A percentile compares a stretch with the other conserved stretches of the same genome.
These are phyloP conservation scores for Drosophila eugracilis DNA, from an alignment of 1,140 invertebrate species.

Conservation along the genomic window DNA sequence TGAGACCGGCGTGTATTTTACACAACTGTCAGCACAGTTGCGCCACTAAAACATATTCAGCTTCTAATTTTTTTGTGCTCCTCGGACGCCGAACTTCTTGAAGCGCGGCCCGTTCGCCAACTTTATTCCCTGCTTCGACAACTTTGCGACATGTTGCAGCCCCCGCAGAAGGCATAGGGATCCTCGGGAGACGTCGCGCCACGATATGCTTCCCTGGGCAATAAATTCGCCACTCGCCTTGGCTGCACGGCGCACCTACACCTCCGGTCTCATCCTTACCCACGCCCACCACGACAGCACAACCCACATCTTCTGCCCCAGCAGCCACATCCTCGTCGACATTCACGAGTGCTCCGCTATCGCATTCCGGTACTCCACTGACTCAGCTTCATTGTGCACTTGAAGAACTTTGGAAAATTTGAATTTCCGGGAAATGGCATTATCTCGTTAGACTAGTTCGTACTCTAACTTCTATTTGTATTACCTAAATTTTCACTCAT, in stretches of 20 bases:
- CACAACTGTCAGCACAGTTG: conserved; percentile 76
- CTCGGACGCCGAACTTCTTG: conserved; percentile 54
- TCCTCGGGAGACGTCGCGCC: conserved; percentile 45
- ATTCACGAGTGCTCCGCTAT: conserved; percentile 14
- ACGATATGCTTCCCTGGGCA: conserved; percentile 80
- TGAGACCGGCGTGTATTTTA: conserved; percentile 77
- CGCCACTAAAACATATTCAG: conserved; percentile 77
- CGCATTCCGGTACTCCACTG: conserved; percentile 28
- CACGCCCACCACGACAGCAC: conserved; percentile 23
- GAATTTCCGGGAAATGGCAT: no score
- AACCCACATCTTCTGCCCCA: conserved; percentile 2
- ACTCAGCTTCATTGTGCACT: conserved; percentile 16
- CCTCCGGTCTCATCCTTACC: neutral
- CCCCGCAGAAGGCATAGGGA: conserved; percentile 24
- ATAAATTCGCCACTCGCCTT: conserved; percentile 67
- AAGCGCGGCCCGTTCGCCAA: conserved; percentile 44
- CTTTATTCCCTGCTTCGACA: conserved; percentile 65
- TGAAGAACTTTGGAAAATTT: neutral
- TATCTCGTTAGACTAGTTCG: no score
- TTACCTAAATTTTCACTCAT: no score
- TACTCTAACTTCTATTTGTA: no score
- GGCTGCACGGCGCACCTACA: conserved; percentile 25
- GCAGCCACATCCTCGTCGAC: conserved; percentile 12
- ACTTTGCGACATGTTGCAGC: conserved; percentile 81
- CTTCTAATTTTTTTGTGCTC: conserved; percentile 62